These are phyloP conservation scores for Amphipoea oculea DNA, from an alignment of 2,888 invertebrate genomes.

Conservation along the genomic window DNA sequence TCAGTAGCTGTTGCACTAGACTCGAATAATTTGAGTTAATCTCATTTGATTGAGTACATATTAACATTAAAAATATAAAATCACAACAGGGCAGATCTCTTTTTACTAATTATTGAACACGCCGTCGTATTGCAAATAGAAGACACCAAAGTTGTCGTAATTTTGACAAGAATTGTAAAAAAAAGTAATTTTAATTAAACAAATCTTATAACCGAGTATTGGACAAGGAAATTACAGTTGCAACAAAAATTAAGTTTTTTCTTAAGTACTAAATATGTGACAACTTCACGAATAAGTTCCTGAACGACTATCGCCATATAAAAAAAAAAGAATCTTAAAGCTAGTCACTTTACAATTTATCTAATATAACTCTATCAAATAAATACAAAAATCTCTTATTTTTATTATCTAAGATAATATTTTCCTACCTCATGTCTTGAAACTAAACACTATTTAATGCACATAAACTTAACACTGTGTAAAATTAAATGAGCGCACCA, in stretches of 20 bases:
- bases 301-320: conserved; percentile 89
- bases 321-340: conserved; percentile 84
- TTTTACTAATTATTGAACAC: conserved; percentile 76
- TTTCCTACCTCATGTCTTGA: conserved; percentile 89
- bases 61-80: conserved; percentile 80
- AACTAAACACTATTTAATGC: conserved; percentile 87
- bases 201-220: conserved; percentile 62
- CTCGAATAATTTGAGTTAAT: conserved; percentile 82
- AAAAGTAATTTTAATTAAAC: conserved; percentile 51
- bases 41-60: conserved; percentile 87
- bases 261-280: conserved; percentile 87
- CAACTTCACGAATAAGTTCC: conserved; percentile 80
- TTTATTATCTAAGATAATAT: conserved; percentile 89
- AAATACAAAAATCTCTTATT: conserved; percentile 90
- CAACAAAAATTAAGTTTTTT: conserved; percentile 83
- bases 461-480: conserved; percentile 81
- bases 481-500: conserved; percentile 79
- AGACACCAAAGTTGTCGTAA: conserved; percentile 42
- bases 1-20: conserved; percentile 74
- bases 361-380: conserved; percentile 90
- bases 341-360: conserved; percentile 90
- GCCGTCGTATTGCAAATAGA: conserved; percentile 66
- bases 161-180: conserved; percentile 39
- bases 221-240: conserved; percentile 70
- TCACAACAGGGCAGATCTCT: conserved; percentile 88